Conservation (phyloP, 2,888 invertebrate genomes). For the Rhagium mordax region DNA sequence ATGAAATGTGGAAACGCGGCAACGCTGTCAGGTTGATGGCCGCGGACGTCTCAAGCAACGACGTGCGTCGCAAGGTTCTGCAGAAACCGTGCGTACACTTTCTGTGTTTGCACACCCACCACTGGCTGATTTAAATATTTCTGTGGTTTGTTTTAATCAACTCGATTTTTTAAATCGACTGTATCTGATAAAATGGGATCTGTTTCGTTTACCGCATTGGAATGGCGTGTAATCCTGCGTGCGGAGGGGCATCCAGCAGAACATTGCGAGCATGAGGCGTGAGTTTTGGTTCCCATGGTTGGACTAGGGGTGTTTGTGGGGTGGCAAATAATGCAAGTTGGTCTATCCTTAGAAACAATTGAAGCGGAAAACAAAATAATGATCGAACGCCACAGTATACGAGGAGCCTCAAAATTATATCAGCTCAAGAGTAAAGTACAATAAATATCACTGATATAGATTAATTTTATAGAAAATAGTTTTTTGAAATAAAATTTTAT, state of each 20-base stretch:
- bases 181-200: not conserved
- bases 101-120: slow-evolving; percentile 7
- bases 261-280: not conserved
- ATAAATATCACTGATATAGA: too few relatives aligned
- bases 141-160: slow-evolving; percentile 2
- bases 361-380: too few relatives aligned
- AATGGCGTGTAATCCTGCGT: not conserved
- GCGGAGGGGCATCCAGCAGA: not conserved
- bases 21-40: not conserved
- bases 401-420: too few relatives aligned
- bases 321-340: too few relatives aligned
- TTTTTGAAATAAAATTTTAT: too few relatives aligned
- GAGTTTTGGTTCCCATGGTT: not conserved
- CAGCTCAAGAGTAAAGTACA: too few relatives aligned
- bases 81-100: not conserved
- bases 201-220: not conserved
- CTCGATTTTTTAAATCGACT: not conserved
- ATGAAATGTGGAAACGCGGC: too few relatives aligned
- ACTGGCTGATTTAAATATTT: slow-evolving; percentile 15
- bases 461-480: too few relatives aligned
- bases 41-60: not conserved
- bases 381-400: too few relatives aligned
- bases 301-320: not conserved
- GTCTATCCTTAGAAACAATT: too few relatives aligned
- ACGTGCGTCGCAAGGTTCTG: slow-evolving; percentile 1